phyloP scores from a whole-genome alignment of 2,113 vertebrate species.

The Grammatotria lemairii region DNA sequence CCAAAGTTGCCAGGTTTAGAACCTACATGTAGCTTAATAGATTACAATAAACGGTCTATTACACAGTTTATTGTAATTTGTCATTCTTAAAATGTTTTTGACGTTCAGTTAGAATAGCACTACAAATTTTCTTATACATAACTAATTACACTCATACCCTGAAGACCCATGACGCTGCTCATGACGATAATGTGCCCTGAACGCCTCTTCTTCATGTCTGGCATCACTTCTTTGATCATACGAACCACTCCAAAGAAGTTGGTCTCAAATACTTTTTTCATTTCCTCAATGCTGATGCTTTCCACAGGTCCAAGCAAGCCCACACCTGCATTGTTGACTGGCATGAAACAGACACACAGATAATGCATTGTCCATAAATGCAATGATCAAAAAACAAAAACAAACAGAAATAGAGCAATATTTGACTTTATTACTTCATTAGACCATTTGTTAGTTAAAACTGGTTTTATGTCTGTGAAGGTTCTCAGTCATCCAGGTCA shows the following conservation, averaged over 20 bases:
- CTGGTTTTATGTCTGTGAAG: neutral
- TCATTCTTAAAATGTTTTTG: neutral
- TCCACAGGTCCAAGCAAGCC: constrained; percentile 85
- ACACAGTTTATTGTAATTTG: neutral
- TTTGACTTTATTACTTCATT: neutral
- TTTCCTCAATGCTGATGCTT: constrained; percentile 79
- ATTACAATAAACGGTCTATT: neutral
- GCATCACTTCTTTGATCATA: constrained; percentile 88
- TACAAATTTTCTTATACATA: neutral
- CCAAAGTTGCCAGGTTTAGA: neutral
- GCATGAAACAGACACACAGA: neutral
- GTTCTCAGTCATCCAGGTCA: neutral
- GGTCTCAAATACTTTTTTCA: constrained; percentile 86
- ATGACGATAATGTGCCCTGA: constrained; percentile 87
- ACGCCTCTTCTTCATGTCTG: constrained; percentile 81
- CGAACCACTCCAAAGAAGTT: constrained; percentile 88
- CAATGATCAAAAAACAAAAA: neutral
- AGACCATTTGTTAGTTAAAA: neutral
- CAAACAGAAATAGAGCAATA: neutral
- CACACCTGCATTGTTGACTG: constrained; percentile 90
- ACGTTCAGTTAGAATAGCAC: neutral
- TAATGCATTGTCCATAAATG: neutral
- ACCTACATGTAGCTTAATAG: neutral
- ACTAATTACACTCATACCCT: constrained; percentile 48
- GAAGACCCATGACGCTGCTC: constrained; percentile 84